A percentile compares a stretch with the other conserved stretches of the same genome.
Evolutionary conservation across 2,113 vertebrate species (phyloP).

Genomic region (Circaetus cinerascens): DNA sequence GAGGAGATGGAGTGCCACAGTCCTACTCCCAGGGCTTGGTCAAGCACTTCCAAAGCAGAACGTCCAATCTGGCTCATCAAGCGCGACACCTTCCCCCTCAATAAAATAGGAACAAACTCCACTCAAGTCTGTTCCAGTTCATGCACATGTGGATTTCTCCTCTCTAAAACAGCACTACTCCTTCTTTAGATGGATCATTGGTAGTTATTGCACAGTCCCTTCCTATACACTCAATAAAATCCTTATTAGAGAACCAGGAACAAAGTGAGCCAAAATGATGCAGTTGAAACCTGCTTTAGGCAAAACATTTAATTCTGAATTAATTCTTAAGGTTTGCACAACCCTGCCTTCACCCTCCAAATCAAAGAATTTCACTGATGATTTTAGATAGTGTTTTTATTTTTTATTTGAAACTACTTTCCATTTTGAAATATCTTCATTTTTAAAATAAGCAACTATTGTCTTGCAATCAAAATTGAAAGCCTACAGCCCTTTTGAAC

Average conservation of each 20-base stretch:
- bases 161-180: neutral
- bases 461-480: neutral
- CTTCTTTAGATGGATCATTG: fast-evolving
- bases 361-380: neutral
- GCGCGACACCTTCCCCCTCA: fast-evolving
- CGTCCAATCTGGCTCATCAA: fast-evolving
- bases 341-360: neutral
- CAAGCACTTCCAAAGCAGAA: neutral
- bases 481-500: neutral
- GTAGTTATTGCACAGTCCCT: neutral
- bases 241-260: neutral
- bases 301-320: neutral
- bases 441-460: neutral
- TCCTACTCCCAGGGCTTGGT: neutral
- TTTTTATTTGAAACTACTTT: neutral
- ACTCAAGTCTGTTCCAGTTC: neutral
- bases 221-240: neutral
- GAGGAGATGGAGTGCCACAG: neutral
- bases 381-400: neutral
- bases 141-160: neutral
- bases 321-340: neutral
- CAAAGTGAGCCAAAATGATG: neutral
- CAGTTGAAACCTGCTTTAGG: neutral
- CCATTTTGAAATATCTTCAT: neutral
- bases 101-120: neutral